Conservation (phyloP, 35 echinoderm and acorn worm species). For the Strongylocentrotus purpuratus region DNA sequence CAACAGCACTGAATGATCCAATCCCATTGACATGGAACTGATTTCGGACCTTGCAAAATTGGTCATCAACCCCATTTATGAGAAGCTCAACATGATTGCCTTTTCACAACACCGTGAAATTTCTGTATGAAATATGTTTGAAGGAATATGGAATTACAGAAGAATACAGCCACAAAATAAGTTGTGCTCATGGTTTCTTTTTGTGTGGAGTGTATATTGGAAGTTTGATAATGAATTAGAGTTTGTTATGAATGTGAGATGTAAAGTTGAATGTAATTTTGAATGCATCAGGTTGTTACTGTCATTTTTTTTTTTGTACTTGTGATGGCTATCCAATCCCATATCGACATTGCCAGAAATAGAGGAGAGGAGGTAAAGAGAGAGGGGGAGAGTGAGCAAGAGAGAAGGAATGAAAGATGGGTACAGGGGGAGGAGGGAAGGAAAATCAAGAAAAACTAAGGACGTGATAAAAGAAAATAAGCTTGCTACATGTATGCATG, state of each 20-base stretch:
- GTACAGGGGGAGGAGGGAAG: no score
- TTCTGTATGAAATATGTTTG: not conserved
- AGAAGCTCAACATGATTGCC: not conserved
- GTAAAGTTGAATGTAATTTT: no score
- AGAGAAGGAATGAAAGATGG: no score
- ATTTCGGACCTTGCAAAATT: not conserved
- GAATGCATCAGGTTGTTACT: no score
- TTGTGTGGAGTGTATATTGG: not conserved
- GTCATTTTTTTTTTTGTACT: no score
- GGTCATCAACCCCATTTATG: not conserved
- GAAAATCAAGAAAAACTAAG: no score
- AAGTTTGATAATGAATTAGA: not conserved
- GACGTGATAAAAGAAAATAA: no score
- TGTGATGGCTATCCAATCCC: no score
- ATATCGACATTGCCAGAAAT: no score
- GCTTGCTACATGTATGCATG: no score
- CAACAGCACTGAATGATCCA: not conserved
- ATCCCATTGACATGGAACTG: not conserved
- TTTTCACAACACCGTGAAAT: not conserved
- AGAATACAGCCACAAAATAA: not conserved
- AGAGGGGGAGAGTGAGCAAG: no score
- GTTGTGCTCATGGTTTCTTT: not conserved
- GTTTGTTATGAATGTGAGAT: not conserved
- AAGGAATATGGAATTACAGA: not conserved
- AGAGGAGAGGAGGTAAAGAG: no score